phyloP scores from a whole-genome alignment of 2,888 invertebrate genomes.

The Rhagonycha fulva region DNA sequence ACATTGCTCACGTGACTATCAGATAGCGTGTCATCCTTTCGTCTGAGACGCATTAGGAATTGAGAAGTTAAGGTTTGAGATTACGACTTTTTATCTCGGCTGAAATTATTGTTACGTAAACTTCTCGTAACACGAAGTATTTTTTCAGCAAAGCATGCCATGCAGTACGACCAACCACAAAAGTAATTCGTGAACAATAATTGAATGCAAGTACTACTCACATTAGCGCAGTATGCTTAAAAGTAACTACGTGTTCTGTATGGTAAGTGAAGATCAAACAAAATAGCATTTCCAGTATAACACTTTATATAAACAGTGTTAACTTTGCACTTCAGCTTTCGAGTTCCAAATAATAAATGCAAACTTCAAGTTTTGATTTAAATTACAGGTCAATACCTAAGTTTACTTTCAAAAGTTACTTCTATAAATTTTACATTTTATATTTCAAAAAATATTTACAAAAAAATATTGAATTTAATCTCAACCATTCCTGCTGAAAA shows the following conservation, averaged over 20 bases:
- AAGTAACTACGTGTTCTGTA: neutral
- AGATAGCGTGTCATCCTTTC: conserved; percentile 29
- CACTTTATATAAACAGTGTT: conserved; percentile 16
- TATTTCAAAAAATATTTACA: neutral
- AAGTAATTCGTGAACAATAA: neutral
- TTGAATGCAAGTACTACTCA: neutral
- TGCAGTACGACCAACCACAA: neutral
- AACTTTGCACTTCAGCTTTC: conserved; percentile 22
- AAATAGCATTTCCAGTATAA: conserved; percentile 9
- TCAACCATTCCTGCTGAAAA: neutral
- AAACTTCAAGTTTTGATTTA: neutral
- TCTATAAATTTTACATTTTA: neutral
- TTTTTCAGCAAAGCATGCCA: neutral
- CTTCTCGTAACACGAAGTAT: neutral
- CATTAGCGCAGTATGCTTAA: neutral
- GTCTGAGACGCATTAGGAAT: conserved; percentile 30
- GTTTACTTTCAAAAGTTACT: neutral
- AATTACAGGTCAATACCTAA: neutral
- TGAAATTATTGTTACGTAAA: conserved; percentile 10
- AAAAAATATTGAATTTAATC: neutral
- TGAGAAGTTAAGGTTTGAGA: conserved; percentile 26
- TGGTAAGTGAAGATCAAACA: conserved; percentile 13
- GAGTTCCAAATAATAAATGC: conserved; percentile 11
- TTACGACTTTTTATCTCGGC: conserved; percentile 8
- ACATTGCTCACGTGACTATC: conserved; percentile 28